Evolutionary conservation across 2,113 vertebrate species (phyloP).

Genomic region (Sardina pilchardus): DNA sequence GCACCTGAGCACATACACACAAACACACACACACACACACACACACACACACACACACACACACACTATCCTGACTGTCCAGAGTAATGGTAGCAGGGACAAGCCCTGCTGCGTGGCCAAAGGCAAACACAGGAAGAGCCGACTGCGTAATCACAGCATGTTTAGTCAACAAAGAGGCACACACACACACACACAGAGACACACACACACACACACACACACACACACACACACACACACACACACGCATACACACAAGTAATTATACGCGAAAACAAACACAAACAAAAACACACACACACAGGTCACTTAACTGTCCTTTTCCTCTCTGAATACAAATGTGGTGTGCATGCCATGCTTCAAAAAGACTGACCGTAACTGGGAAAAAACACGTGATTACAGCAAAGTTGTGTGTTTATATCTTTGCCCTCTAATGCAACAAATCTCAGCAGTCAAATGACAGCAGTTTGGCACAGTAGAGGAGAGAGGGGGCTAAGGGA

Average conservation of each 20-base stretch:
- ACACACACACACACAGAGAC: not conserved
- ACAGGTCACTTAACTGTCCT: not conserved
- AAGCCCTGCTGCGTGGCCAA: not conserved
- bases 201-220: not conserved
- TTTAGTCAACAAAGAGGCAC: too few species aligned
- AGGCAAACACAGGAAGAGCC: not conserved
- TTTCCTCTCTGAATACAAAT: too few species aligned
- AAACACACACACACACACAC: slow-evolving; percentile 1
- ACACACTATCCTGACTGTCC: not conserved
- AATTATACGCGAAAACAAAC: not conserved
- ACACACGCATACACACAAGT: not conserved
- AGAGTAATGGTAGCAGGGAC: not conserved
- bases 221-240: not conserved
- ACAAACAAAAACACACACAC: not conserved
- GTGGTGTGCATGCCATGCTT: too few species aligned
- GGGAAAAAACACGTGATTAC: too few species aligned
- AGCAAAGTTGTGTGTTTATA: too few species aligned
- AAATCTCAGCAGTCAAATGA: too few species aligned
- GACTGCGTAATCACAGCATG: not conserved
- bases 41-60: not conserved
- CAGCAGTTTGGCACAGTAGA: too few species aligned
- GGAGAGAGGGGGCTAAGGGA: too few species aligned
- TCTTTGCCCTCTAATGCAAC: too few species aligned
- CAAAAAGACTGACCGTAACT: too few species aligned
- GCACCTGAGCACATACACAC: not conserved